Evolutionary conservation across 2,113 vertebrate species (phyloP).

Genomic region (Etheostoma cragini): DNA sequence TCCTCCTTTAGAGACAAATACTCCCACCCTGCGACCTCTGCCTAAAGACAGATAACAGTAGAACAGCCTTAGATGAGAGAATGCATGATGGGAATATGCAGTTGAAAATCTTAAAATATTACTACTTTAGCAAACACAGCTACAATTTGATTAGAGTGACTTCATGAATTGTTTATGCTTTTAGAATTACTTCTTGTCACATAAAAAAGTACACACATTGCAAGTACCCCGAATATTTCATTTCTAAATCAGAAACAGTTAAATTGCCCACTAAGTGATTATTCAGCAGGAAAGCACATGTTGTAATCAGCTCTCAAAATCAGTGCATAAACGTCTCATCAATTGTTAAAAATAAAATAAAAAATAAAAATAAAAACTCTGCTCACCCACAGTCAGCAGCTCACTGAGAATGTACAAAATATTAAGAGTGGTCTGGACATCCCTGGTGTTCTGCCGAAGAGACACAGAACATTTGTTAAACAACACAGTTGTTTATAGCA

Average conservation of each 20-base stretch:
- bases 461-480: conserved; percentile 54
- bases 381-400: conserved; percentile 92
- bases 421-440: conserved; percentile 92
- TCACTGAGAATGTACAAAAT: conserved; percentile 94
- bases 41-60: conserved; percentile 79
- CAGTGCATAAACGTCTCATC: neutral
- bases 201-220: neutral
- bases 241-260: neutral
- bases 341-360: neutral
- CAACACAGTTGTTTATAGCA: neutral
- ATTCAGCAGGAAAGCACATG: neutral
- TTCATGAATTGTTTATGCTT: neutral
- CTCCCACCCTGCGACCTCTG: conserved; percentile 88
- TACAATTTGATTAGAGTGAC: neutral
- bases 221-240: neutral
- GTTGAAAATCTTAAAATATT: neutral
- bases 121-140: neutral
- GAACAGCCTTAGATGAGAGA: conserved; percentile 5
- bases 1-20: conserved; percentile 93
- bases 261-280: conserved; percentile 1
- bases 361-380: no score
- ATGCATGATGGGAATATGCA: neutral
- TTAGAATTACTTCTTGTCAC: neutral
- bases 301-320: conserved; percentile 2
- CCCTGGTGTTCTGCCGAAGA: conserved; percentile 89